Base-by-base conservation (phyloP, 2,888 invertebrate species). In the Ptilodon capucinus region DNA sequence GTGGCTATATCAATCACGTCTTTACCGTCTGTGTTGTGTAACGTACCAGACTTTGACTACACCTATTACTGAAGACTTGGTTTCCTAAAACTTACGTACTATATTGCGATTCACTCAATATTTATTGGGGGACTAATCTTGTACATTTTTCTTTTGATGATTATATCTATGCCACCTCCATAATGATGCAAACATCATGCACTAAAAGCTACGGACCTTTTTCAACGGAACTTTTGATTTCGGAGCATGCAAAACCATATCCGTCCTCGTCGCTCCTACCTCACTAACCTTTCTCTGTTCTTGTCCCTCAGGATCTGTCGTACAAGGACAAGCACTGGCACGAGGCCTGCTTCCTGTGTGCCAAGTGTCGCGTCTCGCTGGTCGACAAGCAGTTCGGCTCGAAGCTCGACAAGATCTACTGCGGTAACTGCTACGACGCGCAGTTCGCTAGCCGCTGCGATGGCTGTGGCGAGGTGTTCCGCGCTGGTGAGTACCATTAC, bases 281-380 rank as follows among this genome's bases (percentile, higher is more conserved):
- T 35, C 11, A 11, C 14, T 17, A 3, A 35, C 9, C 9, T 4
- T 18, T 16, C 4, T 35, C 11, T 17, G 6, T 35, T 17, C 16
- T 46, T 46, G 48, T 45, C 21, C 46, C 48, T 6, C 92, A 99
- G 99, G 99, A 99, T 92, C 94, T 99, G 91, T 99, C 99, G 68
- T 99, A 99, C 95, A 99, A 99, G 93, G 99, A 99, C 91, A 98
- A 98, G 93, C 99, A 99, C 91, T 99, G 99, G 99, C 99, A 99
- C 90, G 99, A 99, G 92, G 97, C 97, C 44, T 99, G 99, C 89
- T 99, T 99, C 95, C 94, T 99, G 76, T 99, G 99, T 94, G 96
- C 95, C 89, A 98, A 98, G 92, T 99, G 99, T 93, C 96, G 97
- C 84, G 96, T 98, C 76, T 98, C 98, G 54, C 94, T 99, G 86